Base-by-base conservation (phyloP, 92 coral and sea anemone species). In the Bergia sp. region DNA sequence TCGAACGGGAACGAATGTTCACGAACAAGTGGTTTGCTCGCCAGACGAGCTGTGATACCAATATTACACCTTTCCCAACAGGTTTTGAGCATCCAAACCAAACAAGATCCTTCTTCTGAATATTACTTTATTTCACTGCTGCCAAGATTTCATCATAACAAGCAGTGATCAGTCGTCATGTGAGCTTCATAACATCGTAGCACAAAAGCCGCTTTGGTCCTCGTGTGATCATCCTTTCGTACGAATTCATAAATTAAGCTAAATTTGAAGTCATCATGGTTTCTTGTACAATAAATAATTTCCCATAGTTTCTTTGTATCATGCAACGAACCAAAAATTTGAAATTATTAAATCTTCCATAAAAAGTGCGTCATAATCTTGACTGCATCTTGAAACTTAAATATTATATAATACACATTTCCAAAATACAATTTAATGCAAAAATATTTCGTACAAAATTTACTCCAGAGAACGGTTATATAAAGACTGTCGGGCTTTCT, bases 391-490 rank as follows among this genome's bases (percentile, higher is more conserved):
- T 40, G 41, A 89, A 76, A 89, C 85, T 92, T 95, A 93, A 93
- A 95, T 93, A 94, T 90, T 43, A 86, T 90, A 87, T 93, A 36
- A 76, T 92, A 90, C 94, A 92, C 79, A 71, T 91, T 91, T 94
- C 88, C 93, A 95, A 95, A 95, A 95, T 95, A 95, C 94, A 89
- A 93, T 91, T 91, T 85, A 71, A 39, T 93, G 93, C 90, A 93
- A 95, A 95, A 95, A 95, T 95, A 95, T 81, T 93, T 76, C 95
- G 93, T 95, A 94, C 96, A 95, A 95, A 95, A 95, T 85, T 57
- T 69, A 81, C 90, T 89, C 45, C 73, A 81, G 55, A 47, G 64
- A 41, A 79, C 86, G 79, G 6, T 44, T 69, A 86, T 76, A 55
- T 89, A 69, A 69, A 71, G 87, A 37, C 40, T 44, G 10, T 79